Evolutionary conservation across 2,113 vertebrate species (phyloP), one percentile per base, ranked within the genome.

Genomic region (Antigone vipio): DNA sequence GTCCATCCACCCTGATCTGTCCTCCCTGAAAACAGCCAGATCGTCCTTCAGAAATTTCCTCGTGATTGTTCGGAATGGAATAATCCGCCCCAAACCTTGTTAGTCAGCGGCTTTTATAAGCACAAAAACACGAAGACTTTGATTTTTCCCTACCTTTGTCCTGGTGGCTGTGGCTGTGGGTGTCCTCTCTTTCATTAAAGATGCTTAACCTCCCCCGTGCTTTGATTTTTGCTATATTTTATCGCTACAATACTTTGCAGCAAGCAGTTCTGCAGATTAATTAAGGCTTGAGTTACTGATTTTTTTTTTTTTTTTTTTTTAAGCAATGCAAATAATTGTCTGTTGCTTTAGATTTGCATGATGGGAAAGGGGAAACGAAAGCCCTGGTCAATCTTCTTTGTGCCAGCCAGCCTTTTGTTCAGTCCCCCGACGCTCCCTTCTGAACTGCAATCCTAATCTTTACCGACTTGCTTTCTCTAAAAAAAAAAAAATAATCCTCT

Each of bases 401-500:
- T 85, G 79, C 32, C 93, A 71, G 11, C 12, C 83, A 88, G 74
- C 49, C 80, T 91, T 94, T 93, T 89, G 53, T 89, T 74, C 60
- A 3, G 47, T 69, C 42, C 69, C 69, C 22, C 1, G 11, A 10
- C 3, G 16, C 50, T 74, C 32, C 85, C 49, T 52, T 81, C 75
- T 85, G 59, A 82, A 85, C 32, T 22, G 56, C 80, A 45, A 68
- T 40, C 71, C 75, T 95, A 75, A 89, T 88, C 80, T 95, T 69
- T 56, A 45, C 84, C 2, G 11, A 60, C 30, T 91, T 82, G 32
- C 76, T 91, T 81, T 49, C 73, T 56, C 47, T 34, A 26, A 59
- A 35, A 72, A 66, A 66, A 27, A 52, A 58, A 68, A 15, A 17
- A 55, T 13, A 60, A 27, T 7, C 62, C 67, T 92, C 62, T 44